Conservation (phyloP, 1,140 invertebrate genomes). For the Ctenoplectra terminalis region DNA sequence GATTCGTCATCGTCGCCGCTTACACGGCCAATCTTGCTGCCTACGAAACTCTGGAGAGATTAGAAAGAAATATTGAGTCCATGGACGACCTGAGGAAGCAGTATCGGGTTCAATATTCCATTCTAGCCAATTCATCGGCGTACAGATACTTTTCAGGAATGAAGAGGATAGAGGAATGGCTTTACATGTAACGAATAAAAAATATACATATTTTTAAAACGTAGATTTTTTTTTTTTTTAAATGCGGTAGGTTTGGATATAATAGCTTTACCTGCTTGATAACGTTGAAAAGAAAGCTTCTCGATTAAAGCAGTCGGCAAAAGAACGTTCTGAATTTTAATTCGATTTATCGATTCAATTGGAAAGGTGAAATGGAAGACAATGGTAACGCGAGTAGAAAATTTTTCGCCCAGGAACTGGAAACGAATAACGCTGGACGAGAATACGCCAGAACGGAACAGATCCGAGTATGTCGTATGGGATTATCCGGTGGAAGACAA, state of each 20-base stretch:
- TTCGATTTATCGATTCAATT: not conserved
- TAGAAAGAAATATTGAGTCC: slow-evolving; percentile 94
- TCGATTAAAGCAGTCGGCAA: too few species aligned
- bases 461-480: slow-evolving; percentile 96
- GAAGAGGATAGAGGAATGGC: not conserved
- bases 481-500: slow-evolving; percentile 98
- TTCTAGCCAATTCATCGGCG: slow-evolving; percentile 91
- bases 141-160: slow-evolving; percentile 90
- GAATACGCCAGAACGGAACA: slow-evolving; percentile 91
- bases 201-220: too few species aligned
- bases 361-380: too few species aligned
- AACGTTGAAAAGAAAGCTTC: too few species aligned
- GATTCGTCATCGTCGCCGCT: slow-evolving; percentile 96
- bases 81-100: slow-evolving; percentile 95
- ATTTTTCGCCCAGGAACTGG: slow-evolving; percentile 90
- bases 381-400: not conserved
- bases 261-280: too few species aligned
- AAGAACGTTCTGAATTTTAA: too few species aligned
- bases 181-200: not conserved
- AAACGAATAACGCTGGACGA: slow-evolving; percentile 97
- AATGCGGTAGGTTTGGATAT: too few species aligned
- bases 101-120: slow-evolving; percentile 95
- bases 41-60: slow-evolving; percentile 93
- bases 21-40: slow-evolving; percentile 97
- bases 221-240: too few species aligned